phyloP scores from a whole-genome alignment of 2,888 invertebrate genomes.

The Synergus laeviventris region DNA sequence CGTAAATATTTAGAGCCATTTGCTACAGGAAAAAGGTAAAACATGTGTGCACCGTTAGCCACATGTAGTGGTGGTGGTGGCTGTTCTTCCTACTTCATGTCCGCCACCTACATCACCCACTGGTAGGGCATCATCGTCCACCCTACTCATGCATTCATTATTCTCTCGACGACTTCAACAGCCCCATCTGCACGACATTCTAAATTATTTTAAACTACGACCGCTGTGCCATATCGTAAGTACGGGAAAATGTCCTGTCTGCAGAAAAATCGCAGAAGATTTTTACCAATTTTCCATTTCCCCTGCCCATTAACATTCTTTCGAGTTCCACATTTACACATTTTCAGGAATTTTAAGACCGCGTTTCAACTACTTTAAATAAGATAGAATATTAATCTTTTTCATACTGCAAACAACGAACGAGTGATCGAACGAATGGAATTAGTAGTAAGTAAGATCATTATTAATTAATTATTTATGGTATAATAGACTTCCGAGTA shows the following conservation, averaged over 20 bases:
- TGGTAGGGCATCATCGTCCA: slow-evolving; percentile 25
- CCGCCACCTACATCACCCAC: slow-evolving; percentile 17
- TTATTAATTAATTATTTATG: background rate
- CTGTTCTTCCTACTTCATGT: slow-evolving; percentile 41
- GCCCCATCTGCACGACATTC: slow-evolving; percentile 27
- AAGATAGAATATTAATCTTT: too few relatives aligned
- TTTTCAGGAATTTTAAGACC: too few relatives aligned
- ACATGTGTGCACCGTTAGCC: slow-evolving; percentile 33
- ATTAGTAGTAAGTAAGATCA: too few relatives aligned
- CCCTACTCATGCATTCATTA: slow-evolving; percentile 23
- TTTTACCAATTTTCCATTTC: background rate
- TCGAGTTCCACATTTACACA: too few relatives aligned
- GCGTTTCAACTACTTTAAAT: too few relatives aligned
- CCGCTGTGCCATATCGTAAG: background rate
- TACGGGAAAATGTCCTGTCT: background rate
- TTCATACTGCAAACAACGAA: too few relatives aligned
- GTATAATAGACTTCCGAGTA: background rate
- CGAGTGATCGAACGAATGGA: too few relatives aligned
- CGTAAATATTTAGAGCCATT: slow-evolving; percentile 65
- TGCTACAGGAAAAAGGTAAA: slow-evolving; percentile 44
- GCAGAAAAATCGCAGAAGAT: background rate
- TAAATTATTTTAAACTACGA: slow-evolving; percentile 31
- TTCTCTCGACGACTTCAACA: slow-evolving; percentile 15
- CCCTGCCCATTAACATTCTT: too few relatives aligned
- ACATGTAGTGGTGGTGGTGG: slow-evolving; percentile 29